Conservation (phyloP, 2,888 invertebrate genomes). For the Chromoteleia sp. region DNA sequence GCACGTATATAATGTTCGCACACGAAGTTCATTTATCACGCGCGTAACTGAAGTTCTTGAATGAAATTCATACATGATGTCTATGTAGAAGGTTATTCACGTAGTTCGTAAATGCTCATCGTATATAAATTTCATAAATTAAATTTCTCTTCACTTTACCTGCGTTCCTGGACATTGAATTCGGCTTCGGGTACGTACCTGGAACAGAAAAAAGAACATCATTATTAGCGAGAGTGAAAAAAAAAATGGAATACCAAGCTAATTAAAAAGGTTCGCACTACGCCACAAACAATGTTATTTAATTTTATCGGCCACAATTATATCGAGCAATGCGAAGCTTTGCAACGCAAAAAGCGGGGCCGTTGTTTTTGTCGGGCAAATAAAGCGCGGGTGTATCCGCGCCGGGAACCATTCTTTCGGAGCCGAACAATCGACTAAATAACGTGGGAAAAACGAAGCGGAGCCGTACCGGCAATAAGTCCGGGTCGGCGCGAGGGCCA, state of each 20-base stretch:
- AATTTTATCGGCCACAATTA: constrained; percentile 53
- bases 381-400: constrained; percentile 63
- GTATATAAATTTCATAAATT: neutral
- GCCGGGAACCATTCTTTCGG: constrained; percentile 54
- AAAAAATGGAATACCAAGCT: constrained; percentile 17
- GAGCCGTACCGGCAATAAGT: constrained; percentile 69
- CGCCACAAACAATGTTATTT: constrained; percentile 54
- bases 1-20: no score
- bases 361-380: constrained; percentile 54
- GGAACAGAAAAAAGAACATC: constrained; percentile 52
- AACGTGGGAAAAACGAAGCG: constrained; percentile 78
- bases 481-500: constrained; percentile 72
- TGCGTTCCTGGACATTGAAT: constrained; percentile 11
- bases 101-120: neutral
- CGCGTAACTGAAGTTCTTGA: no score
- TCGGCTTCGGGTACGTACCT: constrained; percentile 51
- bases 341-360: constrained; percentile 31
- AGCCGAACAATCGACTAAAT: constrained; percentile 73
- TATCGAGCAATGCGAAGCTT: constrained; percentile 53
- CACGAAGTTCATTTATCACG: no score
- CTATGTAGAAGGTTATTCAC: neutral
- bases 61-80: no score
- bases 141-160: constrained; percentile 32
- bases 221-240: constrained; percentile 33
- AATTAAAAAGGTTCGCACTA: constrained; percentile 60